Evolutionary conservation across 35 echinoderm and acorn worm species (phyloP), one percentile per base, ranked within the genome.

Genomic region (Eucidaris tribuloides): DNA sequence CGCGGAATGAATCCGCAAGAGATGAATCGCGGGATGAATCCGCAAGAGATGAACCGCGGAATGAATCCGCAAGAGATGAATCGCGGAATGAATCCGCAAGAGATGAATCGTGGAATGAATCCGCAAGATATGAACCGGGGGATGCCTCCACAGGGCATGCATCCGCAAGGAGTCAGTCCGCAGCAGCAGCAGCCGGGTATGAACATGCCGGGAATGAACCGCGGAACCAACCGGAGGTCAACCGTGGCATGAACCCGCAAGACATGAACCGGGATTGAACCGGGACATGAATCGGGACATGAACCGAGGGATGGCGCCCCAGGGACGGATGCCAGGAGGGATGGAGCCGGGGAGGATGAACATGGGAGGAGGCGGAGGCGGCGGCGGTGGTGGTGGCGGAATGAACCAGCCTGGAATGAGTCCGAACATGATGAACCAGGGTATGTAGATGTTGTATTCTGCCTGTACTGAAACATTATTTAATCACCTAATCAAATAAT

Each of bases 391-490:
- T 35, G 68, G 68, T n/a, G n/a, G n/a, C n/a, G n/a, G n/a, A n/a
- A n/a, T n/a, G n/a, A n/a, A n/a, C n/a, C n/a, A n/a, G 37, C 68
- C 68, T 74, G 68, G 68, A 74, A 74, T 74, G 68, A 74, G 41
- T 40, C n/a, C 68, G 25, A 44, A 44, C 34, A 74, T 74, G 68
- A 74, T 74, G 36, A 74, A 43, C 24, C 68, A 74, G 44, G 68
- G 68, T 74, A 74, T 42, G 22, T 41, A 35, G 37, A 1, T n/a
- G n/a, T n/a, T n/a, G n/a, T n/a, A n/a, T n/a, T n/a, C n/a, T n/a
- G n/a, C n/a, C n/a, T n/a, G n/a, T n/a, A n/a, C n/a, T n/a, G n/a
- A n/a, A n/a, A n/a, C n/a, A n/a, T n/a, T n/a, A n/a, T n/a, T n/a
- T n/a, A n/a, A n/a, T n/a, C n/a, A n/a, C n/a, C n/a, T n/a, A n/a